These are phyloP conservation scores for Heterodera filipjevi DNA, from an alignment of 2,888 invertebrate species.

Conservation along the genomic window DNA sequence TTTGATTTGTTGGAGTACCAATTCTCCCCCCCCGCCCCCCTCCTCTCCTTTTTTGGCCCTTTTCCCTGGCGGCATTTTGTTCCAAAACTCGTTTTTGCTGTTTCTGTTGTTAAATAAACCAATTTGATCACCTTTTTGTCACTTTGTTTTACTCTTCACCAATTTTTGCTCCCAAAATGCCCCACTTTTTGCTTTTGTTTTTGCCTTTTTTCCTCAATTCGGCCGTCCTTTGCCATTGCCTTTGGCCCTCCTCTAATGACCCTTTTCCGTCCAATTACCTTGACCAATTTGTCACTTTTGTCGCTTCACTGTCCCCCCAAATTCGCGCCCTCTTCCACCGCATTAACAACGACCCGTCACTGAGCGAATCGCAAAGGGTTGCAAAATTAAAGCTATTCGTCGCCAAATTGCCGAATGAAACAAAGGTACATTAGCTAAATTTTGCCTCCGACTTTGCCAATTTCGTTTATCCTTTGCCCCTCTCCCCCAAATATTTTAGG, in stretches of 20 bases:
- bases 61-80: background rate
- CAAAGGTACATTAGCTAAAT: no score
- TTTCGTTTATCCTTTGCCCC: background rate
- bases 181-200: background rate
- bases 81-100: background rate
- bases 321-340: background rate
- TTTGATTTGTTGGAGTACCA: no score
- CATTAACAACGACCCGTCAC: background rate
- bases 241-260: background rate
- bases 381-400: background rate
- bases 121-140: background rate
- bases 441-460: no score
- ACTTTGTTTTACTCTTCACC: no score
- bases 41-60: background rate
- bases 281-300: background rate
- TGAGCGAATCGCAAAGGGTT: slow-evolving; percentile 6
- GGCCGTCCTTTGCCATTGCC: background rate
- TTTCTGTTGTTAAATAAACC: background rate
- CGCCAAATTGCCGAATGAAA: background rate
- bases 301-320: background rate
- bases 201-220: background rate
- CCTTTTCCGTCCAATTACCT: background rate
- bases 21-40: background rate
- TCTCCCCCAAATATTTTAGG: background rate
- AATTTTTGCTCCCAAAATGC: background rate